These are phyloP conservation scores for Cottus gobio DNA, from an alignment of 2,113 vertebrate genomes.

Conservation along the genomic window DNA sequence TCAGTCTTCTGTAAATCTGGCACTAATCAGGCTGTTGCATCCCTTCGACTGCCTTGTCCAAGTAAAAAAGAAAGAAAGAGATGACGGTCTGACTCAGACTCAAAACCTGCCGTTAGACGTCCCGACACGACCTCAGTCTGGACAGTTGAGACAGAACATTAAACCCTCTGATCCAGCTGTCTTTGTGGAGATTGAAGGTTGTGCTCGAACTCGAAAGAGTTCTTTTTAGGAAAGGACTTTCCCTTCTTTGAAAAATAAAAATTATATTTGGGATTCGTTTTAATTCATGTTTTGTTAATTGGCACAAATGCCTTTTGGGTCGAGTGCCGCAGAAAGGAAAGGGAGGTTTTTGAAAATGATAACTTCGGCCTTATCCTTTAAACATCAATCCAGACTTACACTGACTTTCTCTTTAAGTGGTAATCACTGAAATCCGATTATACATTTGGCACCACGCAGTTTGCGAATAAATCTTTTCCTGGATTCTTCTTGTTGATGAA, in stretches of 20 bases:
- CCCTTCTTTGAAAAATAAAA: background rate
- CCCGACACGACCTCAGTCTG: conserved; percentile 67
- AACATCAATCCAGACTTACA: conserved; percentile 4
- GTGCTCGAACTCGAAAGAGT: no score
- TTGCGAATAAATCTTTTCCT: background rate
- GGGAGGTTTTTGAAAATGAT: background rate
- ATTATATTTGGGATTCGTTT: background rate
- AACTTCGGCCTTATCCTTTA: background rate
- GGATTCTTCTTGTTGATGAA: background rate
- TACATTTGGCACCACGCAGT: background rate
- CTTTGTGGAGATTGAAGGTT: no score
- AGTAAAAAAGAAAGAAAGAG: conserved; percentile 17
- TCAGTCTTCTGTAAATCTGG: background rate
- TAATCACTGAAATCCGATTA: background rate
- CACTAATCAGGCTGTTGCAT: background rate
- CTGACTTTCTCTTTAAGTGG: background rate
- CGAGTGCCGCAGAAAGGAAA: background rate
- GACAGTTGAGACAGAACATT: conserved; percentile 25
- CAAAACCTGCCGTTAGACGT: conserved; percentile 36
- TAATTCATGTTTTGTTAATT: background rate
- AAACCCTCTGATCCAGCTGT: background rate
- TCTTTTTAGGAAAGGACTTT: background rate
- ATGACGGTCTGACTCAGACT: conserved; percentile 38
- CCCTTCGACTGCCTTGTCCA: background rate
- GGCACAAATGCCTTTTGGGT: background rate